These are phyloP conservation scores for Polydrusus cervinus DNA, from an alignment of 2,888 invertebrate species.

Conservation along the genomic window DNA sequence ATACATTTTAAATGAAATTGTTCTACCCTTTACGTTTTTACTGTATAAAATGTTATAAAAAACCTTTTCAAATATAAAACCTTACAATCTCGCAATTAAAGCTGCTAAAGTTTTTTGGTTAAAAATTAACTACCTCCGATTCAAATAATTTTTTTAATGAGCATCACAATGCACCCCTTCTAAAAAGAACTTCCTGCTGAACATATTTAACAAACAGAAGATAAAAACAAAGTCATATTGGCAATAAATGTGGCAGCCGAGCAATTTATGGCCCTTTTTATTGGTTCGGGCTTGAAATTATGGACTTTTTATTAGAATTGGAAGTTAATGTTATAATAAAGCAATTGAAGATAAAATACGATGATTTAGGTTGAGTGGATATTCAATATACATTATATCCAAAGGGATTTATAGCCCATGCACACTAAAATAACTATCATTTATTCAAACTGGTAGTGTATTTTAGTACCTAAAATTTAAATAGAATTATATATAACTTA, in stretches of 20 bases:
- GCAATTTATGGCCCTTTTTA: not conserved
- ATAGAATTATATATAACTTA: no score
- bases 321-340: conserved; percentile 2
- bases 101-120: no score
- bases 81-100: no score
- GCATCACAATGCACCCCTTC: no score
- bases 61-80: no score
- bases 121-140: no score
- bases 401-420: not conserved
- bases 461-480: no score
- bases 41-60: no score
- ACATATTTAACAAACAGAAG: not conserved
- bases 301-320: not conserved
- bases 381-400: not conserved
- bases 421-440: not conserved
- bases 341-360: not conserved
- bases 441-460: no score
- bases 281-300: not conserved
- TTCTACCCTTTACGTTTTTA: no score
- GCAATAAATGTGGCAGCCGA: not conserved
- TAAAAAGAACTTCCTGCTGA: not conserved
- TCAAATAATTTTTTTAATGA: no score
- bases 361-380: not conserved
- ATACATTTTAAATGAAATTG: no score
- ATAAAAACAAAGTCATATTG: not conserved